Conservation (phyloP, 1,140 invertebrate species). For the Ooceraea biroi region DNA sequence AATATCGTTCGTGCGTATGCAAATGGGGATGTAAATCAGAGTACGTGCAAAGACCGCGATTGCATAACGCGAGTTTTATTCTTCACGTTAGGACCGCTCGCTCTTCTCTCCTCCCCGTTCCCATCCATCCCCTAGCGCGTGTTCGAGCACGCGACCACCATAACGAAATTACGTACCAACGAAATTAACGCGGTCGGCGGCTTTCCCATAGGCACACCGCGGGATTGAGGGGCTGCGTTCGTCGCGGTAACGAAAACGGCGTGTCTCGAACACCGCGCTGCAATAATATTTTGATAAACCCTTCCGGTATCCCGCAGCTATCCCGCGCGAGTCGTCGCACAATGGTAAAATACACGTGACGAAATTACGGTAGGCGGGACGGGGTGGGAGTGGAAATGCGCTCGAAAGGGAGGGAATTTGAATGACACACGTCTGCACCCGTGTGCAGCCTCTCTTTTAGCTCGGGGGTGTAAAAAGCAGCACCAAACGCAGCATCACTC, state of each 20-base stretch:
- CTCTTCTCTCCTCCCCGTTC: too few relatives aligned
- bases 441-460: neutral
- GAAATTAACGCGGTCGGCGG: too few relatives aligned
- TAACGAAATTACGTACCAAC: too few relatives aligned
- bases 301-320: neutral
- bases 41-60: too few relatives aligned
- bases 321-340: neutral
- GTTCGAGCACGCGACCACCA: too few relatives aligned
- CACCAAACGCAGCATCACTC: slow-evolving; percentile 6
- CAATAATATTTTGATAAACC: neutral
- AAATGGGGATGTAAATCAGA: neutral
- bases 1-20: neutral
- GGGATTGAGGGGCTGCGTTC: neutral
- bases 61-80: too few relatives aligned
- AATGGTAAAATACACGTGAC: slow-evolving; percentile 10
- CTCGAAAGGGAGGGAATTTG: neutral
- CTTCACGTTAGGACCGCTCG: too few relatives aligned
- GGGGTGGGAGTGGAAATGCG: too few relatives aligned
- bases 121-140: too few relatives aligned
- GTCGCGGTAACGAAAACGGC: neutral
- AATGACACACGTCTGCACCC: slow-evolving; percentile 12
- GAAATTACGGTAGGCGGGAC: neutral
- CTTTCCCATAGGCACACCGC: too few relatives aligned
- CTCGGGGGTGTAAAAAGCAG: slow-evolving; percentile 1
- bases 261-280: neutral